A percentile compares a stretch with the other conserved stretches of the same genome.
These are phyloP conservation scores for Pyrrhia umbra DNA, from an alignment of 2,888 invertebrate species.

Conservation along the genomic window DNA sequence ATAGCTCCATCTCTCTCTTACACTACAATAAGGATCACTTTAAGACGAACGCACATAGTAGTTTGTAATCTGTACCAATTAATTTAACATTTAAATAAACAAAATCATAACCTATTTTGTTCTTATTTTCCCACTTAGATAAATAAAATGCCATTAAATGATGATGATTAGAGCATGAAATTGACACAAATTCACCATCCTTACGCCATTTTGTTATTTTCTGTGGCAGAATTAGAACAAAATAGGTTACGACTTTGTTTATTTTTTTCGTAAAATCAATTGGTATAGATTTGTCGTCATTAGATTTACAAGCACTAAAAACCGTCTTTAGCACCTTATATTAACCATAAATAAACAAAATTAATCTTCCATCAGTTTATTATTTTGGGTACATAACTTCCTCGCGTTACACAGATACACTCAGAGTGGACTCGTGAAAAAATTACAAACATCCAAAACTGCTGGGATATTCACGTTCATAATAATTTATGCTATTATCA, in stretches of 20 bases:
- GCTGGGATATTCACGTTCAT: constrained; percentile 57
- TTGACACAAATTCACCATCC: too few relatives aligned
- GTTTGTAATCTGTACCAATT: not conserved
- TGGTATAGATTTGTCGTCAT: too few relatives aligned
- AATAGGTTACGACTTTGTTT: too few relatives aligned
- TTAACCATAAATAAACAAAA: constrained; percentile 35
- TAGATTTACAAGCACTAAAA: too few relatives aligned
- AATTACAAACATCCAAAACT: constrained; percentile 80
- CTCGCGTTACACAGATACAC: constrained; percentile 74
- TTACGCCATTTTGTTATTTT: too few relatives aligned
- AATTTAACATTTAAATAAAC: not conserved
- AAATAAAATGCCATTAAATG: too few relatives aligned
- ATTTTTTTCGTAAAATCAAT: too few relatives aligned
- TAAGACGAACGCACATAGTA: not conserved
- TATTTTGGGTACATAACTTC: constrained; percentile 81
- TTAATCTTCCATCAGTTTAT: constrained; percentile 75
- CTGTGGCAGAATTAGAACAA: too few relatives aligned
- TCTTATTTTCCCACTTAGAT: too few relatives aligned
- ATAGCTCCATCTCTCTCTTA: not conserved
- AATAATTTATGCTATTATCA: constrained; percentile 64
- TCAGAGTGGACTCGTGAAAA: constrained; percentile 75
- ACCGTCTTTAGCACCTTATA: not conserved
- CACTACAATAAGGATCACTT: not conserved
- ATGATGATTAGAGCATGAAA: too few relatives aligned
- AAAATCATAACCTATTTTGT: too few relatives aligned